These are phyloP conservation scores for Heliconius himera DNA, from an alignment of 1,140 invertebrate genomes.

Conservation along the genomic window DNA sequence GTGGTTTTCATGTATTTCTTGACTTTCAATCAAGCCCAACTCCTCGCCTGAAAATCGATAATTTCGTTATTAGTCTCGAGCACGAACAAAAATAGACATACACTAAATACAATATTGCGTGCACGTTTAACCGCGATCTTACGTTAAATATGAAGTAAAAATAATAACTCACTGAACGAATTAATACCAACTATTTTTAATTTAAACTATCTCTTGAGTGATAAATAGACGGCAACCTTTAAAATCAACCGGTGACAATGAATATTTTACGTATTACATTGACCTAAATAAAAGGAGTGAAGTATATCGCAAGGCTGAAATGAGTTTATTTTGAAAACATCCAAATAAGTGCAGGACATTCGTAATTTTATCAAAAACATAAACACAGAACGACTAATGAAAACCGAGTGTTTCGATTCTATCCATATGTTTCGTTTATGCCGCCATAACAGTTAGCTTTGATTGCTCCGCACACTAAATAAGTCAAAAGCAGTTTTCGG, in stretches of 20 bases:
- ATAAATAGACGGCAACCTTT: constrained; percentile 27
- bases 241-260: constrained; percentile 56
- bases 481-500: constrained; percentile 62
- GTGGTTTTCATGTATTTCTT: constrained; percentile 72
- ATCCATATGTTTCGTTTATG: constrained; percentile 61
- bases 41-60: constrained; percentile 73
- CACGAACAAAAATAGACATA: constrained; percentile 47
- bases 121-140: constrained; percentile 39
- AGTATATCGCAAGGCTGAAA: constrained; percentile 73
- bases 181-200: constrained; percentile 6
- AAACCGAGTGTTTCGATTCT: constrained; percentile 53
- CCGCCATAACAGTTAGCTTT: constrained; percentile 56
- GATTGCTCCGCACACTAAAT: constrained; percentile 56
- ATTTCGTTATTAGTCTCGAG: constrained; percentile 45
- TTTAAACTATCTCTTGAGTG: constrained; percentile 8
- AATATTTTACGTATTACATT: constrained; percentile 67
- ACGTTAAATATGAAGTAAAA: constrained; percentile 36
- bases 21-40: constrained; percentile 71
- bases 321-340: constrained; percentile 75
- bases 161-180: constrained; percentile 31
- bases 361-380: constrained; percentile 76
- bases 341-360: constrained; percentile 69
- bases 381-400: constrained; percentile 73
- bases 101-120: constrained; percentile 47
- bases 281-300: constrained; percentile 73